These are phyloP conservation scores for Gasterosteus nipponicus DNA, from an alignment of 2,113 vertebrate genomes.

Conservation along the genomic window DNA sequence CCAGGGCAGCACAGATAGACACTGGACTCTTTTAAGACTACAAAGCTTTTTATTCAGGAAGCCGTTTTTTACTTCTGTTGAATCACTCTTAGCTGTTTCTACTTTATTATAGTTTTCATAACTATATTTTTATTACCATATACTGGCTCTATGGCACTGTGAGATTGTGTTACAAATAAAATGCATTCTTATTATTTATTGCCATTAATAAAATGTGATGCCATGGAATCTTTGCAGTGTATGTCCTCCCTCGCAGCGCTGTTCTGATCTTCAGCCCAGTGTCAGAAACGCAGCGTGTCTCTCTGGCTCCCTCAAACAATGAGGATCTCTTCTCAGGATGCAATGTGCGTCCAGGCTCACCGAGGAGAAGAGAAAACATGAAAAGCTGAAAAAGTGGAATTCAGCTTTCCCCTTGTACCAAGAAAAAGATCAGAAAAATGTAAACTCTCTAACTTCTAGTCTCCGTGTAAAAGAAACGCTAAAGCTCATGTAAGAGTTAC, in stretches of 20 bases:
- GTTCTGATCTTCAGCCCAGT: not conserved
- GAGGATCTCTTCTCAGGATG: not conserved
- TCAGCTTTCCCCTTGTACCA: not conserved
- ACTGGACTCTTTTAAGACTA: no score
- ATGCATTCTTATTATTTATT: no score
- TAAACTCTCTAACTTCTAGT: slow-evolving; percentile 9
- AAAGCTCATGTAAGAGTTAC: slow-evolving; percentile 27
- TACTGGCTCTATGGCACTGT: no score
- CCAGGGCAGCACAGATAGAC: no score
- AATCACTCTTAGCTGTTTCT: no score
- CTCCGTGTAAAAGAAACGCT: not conserved
- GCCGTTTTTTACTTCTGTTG: no score
- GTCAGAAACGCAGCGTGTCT: not conserved
- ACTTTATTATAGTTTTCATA: no score
- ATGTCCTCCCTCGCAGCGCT: not conserved
- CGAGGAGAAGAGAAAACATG: not conserved
- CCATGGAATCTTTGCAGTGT: not conserved
- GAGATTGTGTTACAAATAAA: no score
- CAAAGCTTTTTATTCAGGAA: no score
- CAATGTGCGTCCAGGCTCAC: not conserved
- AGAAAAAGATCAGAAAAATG: slow-evolving; percentile 1
- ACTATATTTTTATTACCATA: no score
- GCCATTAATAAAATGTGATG: not conserved
- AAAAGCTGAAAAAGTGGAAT: not conserved
- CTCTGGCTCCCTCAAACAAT: not conserved